Percentiles rank a stretch among this genome's conserved stretches.
phyloP scores from a whole-genome alignment of 2,113 vertebrate species.

The Takifugu bimaculatus region DNA sequence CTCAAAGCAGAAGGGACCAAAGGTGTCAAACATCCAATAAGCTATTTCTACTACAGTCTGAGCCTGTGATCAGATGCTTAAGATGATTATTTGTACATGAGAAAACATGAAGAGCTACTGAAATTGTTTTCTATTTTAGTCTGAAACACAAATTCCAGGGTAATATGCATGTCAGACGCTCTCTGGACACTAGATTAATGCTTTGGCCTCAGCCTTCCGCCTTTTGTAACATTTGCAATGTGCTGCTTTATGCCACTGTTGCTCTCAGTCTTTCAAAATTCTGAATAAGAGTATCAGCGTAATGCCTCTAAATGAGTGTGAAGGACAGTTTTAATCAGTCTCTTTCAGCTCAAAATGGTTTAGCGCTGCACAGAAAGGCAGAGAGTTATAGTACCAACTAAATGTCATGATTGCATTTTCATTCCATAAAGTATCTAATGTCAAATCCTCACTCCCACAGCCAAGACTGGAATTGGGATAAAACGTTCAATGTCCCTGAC shows the following conservation, averaged over 20 bases:
- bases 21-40: too few species aligned
- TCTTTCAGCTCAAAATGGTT: constrained; percentile 12
- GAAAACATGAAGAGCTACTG: too few species aligned
- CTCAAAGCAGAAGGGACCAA: too few species aligned
- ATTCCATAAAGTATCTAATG: constrained; percentile 5
- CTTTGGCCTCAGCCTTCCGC: neutral
- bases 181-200: too few species aligned
- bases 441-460: neutral
- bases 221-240: constrained; percentile 2
- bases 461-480: neutral
- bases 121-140: too few species aligned
- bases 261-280: constrained; percentile 11
- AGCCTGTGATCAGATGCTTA: too few species aligned
- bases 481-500: constrained; percentile 7
- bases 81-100: too few species aligned
- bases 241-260: neutral
- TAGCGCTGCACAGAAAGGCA: neutral
- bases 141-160: too few species aligned
- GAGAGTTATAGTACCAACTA: neutral
- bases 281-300: constrained; percentile 25
- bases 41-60: neutral
- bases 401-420: constrained; percentile 3
- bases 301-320: constrained; percentile 1
- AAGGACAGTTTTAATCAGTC: constrained; percentile 2
- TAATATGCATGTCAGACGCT: too few species aligned